Percentiles rank a stretch among this genome's conserved stretches.
Conservation (phyloP, 2,888 invertebrate genomes). For the Drosophila picticornis region DNA sequence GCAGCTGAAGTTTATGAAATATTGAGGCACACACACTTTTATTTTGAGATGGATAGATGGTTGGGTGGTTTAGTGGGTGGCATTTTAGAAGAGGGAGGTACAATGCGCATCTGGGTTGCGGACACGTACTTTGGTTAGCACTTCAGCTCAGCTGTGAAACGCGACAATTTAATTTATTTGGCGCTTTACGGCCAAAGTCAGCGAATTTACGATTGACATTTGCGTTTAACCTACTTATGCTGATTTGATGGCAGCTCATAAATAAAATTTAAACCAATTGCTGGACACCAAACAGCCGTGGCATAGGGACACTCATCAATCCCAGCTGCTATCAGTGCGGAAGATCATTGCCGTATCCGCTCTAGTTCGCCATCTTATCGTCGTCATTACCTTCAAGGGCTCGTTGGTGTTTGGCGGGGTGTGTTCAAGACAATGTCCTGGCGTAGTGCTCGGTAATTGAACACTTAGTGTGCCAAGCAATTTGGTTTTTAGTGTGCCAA, state of each 20-base stretch:
- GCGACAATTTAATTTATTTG: conserved; percentile 80
- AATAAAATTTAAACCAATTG: conserved; percentile 82
- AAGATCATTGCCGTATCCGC: conserved; percentile 51
- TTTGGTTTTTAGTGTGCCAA: conserved; percentile 66
- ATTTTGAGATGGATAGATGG: conserved; percentile 8
- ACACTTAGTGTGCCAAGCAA: conserved; percentile 77
- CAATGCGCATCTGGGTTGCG: conserved; percentile 34
- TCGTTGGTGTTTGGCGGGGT: background rate
- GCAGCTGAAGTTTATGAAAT: conserved; percentile 67
- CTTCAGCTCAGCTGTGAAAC: conserved; percentile 78
- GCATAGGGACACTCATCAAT: conserved; percentile 58
- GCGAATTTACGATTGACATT: conserved; percentile 83
- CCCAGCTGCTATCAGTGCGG: conserved; percentile 78
- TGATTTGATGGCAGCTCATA: conserved; percentile 83
- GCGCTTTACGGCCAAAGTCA: conserved; percentile 70
- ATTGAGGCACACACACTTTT: conserved; percentile 59
- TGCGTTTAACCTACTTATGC: conserved; percentile 84
- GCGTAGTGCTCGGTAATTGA: conserved; percentile 66
- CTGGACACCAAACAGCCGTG: conserved; percentile 48
- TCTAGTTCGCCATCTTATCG: background rate
- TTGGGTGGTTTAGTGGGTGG: background rate
- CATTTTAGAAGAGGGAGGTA: background rate
- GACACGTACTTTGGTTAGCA: conserved; percentile 75
- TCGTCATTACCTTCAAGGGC: conserved; percentile 40
- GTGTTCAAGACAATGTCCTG: conserved; percentile 1